Evolutionary conservation across 2,113 vertebrate genomes (phyloP), one percentile per base, ranked within the genome.

Genomic region (Donacobius atricapilla): DNA sequence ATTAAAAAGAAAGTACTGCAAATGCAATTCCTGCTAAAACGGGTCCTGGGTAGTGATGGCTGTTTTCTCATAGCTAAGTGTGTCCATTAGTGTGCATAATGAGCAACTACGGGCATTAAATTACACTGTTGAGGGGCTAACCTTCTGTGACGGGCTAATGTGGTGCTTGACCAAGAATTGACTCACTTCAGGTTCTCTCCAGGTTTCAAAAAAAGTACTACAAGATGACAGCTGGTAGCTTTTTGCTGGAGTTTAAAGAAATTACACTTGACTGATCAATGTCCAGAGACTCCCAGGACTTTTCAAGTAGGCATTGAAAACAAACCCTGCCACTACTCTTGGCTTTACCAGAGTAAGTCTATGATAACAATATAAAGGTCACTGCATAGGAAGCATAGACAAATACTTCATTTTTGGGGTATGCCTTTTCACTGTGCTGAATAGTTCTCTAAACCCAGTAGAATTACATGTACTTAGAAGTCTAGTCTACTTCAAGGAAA

Each of bases 71-170:
- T 60, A 47, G 79, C 22, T 33, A 44, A 96, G 66, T 71, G 64
- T 70, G 53, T 70, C 76, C 92, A 80, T 96, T 80, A 93, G 24
- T 4, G 78, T 47, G 42, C 56, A 33, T 8, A 78, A 88, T 19
- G 71, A 92, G 48, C 33, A 68, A 72, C 68, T 89, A 60, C 71
- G 71, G 40, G 68, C 51, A 81, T 68, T 86, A 25, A 53, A 40
- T 78, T 71, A 33, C 17, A 2, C 4, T 82, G 40, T 89, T 84
- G 76, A 96, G 76, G 72, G 61, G 13, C 51, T 60, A 93, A 56
- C 63, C 68, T 85, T 72, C 91, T 92, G 90, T 93, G 90, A 86
- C 76, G 0, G 82, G 40, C 93, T 96, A 90, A 96, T 90, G 94
- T 53, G 65, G 58, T 96, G 28, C 93, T 96, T 86, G 65, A 92